These are phyloP conservation scores for Plemyria rubiginata DNA, from an alignment of 2,888 invertebrate species.

Conservation along the genomic window DNA sequence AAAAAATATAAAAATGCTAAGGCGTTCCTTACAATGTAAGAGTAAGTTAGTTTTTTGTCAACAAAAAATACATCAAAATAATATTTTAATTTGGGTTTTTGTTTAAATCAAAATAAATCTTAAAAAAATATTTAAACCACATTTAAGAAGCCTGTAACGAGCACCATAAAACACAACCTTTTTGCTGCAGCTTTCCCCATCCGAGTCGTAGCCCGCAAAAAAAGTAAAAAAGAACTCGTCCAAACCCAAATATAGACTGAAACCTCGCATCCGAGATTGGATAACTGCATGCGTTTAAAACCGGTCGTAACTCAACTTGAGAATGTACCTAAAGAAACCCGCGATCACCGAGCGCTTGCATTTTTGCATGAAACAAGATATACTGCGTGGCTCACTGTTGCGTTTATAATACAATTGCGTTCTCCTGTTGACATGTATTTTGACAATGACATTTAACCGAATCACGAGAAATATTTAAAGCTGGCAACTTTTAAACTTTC, in stretches of 20 bases:
- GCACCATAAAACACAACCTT: not conserved
- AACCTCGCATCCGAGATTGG: conserved; percentile 54
- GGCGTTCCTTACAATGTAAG: too few relatives aligned
- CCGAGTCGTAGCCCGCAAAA: conserved; percentile 14
- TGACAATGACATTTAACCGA: conserved; percentile 7
- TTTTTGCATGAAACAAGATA: conserved; percentile 74
- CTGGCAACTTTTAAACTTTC: conserved; percentile 22
- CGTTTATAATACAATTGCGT: conserved; percentile 55
- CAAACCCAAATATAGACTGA: conserved; percentile 50
- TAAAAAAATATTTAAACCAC: too few relatives aligned
- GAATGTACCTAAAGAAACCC: conserved; percentile 49
- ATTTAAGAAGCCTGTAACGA: not conserved
- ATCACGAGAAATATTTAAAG: conserved; percentile 16
- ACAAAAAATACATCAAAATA: too few relatives aligned
- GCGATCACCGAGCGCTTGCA: conserved; percentile 54
- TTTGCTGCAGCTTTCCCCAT: conserved; percentile 29
- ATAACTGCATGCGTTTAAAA: conserved; percentile 53
- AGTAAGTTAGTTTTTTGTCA: too few relatives aligned
- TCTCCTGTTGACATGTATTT: conserved; percentile 40
- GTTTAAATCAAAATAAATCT: too few relatives aligned
- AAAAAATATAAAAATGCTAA: too few relatives aligned
- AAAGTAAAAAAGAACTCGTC: conserved; percentile 42
- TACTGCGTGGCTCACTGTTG: conserved; percentile 47
- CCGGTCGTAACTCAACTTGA: conserved; percentile 64
- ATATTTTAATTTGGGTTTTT: too few relatives aligned